phyloP scores from a whole-genome alignment of 2,113 vertebrate genomes.

The Alligator mississippiensis region DNA sequence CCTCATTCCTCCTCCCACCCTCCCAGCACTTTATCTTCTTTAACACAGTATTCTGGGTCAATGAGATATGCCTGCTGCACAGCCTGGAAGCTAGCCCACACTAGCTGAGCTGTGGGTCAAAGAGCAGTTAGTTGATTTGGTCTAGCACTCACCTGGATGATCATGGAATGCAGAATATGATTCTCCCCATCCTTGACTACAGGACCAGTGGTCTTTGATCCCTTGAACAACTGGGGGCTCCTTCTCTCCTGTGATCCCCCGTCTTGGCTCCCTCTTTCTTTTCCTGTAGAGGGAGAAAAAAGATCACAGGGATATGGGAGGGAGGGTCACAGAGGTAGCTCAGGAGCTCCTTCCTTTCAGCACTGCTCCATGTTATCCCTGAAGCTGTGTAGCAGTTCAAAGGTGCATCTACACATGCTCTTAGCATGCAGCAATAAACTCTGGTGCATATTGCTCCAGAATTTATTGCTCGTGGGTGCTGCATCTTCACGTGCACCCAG shows the following conservation, averaged over 20 bases:
- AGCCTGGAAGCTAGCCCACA: neutral
- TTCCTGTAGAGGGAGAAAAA: neutral
- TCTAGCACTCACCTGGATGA: neutral
- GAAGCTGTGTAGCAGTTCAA: neutral
- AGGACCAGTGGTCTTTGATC: neutral
- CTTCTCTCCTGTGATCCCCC: neutral
- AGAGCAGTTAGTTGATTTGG: no score
- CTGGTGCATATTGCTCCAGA: no score
- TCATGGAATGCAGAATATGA: neutral
- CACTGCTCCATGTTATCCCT: neutral
- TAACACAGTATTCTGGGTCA: neutral
- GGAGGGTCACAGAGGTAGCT: neutral
- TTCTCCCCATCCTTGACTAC: neutral
- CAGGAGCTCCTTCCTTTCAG: neutral
- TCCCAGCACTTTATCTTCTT: neutral
- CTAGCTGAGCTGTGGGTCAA: neutral
- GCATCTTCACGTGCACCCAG: no score
- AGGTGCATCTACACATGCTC: neutral
- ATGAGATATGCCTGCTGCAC: neutral
- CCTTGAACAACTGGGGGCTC: neutral
- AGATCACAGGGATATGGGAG: neutral
- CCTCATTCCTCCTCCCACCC: fast-evolving
- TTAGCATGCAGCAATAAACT: no score
- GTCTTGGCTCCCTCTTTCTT: neutral
- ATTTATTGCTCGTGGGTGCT: no score